Percentiles rank a stretch among this genome's conserved stretches.
Evolutionary conservation across 2,888 invertebrate species (phyloP).

Genomic region (Apoda limacodes): DNA sequence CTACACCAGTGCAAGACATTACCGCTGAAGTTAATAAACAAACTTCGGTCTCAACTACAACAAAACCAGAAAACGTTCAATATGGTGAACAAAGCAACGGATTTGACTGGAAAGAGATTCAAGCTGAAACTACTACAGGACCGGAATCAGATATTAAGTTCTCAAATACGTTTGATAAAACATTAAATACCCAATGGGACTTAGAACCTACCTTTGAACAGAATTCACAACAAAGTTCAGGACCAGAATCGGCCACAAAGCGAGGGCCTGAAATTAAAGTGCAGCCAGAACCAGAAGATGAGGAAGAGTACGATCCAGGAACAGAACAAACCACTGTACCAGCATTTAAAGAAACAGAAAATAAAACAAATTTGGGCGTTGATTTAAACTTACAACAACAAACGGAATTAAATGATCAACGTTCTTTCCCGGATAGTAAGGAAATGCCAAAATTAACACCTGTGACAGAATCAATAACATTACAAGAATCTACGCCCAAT

Average conservation of each 20-base stretch:
- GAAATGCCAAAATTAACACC: too few species aligned
- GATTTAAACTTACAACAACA: too few species aligned
- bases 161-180: constrained; percentile 41
- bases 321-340: too few species aligned
- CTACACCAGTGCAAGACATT: too few species aligned
- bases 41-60: too few species aligned
- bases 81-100: constrained; percentile 1
- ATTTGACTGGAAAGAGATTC: constrained; percentile 47
- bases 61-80: not conserved
- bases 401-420: too few species aligned
- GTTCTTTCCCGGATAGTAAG: too few species aligned
- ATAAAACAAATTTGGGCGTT: too few species aligned
- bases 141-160: constrained; percentile 36
- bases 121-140: constrained; percentile 37
- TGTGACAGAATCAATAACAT: too few species aligned
- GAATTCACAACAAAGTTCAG: constrained; percentile 25
- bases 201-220: constrained; percentile 24
- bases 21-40: too few species aligned
- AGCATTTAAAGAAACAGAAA: too few species aligned
- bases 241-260: constrained; percentile 21
- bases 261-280: constrained; percentile 32
- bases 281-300: constrained; percentile 30
- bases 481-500: too few species aligned
- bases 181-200: constrained; percentile 15
- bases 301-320: constrained; percentile 42